phyloP scores from a whole-genome alignment of 2,113 vertebrate genomes.

The Formicarius rufipectus region DNA sequence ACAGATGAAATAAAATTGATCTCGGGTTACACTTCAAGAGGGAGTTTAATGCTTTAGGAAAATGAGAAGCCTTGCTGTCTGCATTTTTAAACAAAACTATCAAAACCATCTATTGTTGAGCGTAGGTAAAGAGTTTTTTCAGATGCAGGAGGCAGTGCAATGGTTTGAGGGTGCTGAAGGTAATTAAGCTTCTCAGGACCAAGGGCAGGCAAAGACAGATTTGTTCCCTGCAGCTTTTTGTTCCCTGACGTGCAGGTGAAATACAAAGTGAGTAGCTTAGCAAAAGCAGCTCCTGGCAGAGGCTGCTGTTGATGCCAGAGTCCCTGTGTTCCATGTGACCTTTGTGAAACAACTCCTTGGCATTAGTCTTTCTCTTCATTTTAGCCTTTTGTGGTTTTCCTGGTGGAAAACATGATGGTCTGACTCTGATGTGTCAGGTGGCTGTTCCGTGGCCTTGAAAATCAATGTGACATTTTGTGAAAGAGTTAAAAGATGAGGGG shows the following conservation, averaged over 20 bases:
- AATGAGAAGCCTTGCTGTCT: background rate
- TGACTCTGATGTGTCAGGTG: background rate
- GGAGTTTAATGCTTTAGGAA: background rate
- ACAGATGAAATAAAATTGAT: constrained; percentile 25
- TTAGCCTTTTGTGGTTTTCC: background rate
- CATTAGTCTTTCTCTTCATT: background rate
- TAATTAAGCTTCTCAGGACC: background rate
- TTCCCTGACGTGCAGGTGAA: background rate
- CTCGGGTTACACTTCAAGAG: constrained; percentile 18
- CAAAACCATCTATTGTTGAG: background rate
- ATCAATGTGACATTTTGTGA: constrained; percentile 15
- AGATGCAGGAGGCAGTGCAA: background rate
- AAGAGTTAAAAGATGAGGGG: background rate
- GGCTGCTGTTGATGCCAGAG: background rate
- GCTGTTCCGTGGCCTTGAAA: constrained; percentile 11
- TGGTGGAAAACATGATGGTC: background rate
- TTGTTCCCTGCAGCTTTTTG: background rate
- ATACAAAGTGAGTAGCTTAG: background rate
- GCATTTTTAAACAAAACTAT: background rate
- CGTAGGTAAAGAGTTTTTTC: background rate
- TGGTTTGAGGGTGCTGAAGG: background rate
- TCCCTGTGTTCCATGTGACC: background rate
- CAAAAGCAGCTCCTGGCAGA: background rate
- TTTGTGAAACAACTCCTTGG: constrained; percentile 6
- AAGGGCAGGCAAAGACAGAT: background rate